Conservation (phyloP, 2,797 vertebrate species). For the Xiphophorus birchmanni region DNA sequence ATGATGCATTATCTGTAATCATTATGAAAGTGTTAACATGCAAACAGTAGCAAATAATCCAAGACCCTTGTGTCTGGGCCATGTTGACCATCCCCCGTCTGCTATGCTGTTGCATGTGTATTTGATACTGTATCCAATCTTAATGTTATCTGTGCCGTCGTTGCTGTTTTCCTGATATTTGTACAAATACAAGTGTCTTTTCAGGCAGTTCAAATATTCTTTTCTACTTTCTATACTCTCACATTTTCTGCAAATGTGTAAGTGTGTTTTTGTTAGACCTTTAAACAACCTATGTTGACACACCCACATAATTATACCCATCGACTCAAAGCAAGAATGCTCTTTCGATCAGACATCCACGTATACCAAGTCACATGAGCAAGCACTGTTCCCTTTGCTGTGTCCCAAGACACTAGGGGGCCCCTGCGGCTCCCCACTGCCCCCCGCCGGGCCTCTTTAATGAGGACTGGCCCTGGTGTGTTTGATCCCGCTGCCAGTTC, state of each 20-base stretch:
- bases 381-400: constrained; percentile 41
- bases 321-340: constrained; percentile 45
- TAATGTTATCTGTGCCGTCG: constrained; percentile 35
- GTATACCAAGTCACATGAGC: constrained; percentile 49
- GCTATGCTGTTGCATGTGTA: constrained; percentile 10
- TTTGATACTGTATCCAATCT: constrained; percentile 18
- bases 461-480: constrained; percentile 70
- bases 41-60: not conserved
- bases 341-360: constrained; percentile 47
- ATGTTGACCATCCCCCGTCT: not conserved
- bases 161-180: constrained; percentile 40
- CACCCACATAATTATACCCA: constrained; percentile 40
- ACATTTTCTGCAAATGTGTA: not conserved
- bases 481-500: constrained; percentile 79
- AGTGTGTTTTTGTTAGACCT: constrained; percentile 12
- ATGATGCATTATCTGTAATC: not conserved
- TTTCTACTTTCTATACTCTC: constrained; percentile 23
- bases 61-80: not conserved
- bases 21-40: constrained; percentile 8
- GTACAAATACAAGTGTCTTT: constrained; percentile 36
- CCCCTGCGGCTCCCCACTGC: constrained; percentile 36
- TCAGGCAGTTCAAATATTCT: constrained; percentile 11
- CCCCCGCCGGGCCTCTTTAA: constrained; percentile 74
- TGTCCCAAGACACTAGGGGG: constrained; percentile 63
- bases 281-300: constrained; percentile 38